Conservation (phyloP, 2,113 vertebrate species). For the Uria lomvia region DNA sequence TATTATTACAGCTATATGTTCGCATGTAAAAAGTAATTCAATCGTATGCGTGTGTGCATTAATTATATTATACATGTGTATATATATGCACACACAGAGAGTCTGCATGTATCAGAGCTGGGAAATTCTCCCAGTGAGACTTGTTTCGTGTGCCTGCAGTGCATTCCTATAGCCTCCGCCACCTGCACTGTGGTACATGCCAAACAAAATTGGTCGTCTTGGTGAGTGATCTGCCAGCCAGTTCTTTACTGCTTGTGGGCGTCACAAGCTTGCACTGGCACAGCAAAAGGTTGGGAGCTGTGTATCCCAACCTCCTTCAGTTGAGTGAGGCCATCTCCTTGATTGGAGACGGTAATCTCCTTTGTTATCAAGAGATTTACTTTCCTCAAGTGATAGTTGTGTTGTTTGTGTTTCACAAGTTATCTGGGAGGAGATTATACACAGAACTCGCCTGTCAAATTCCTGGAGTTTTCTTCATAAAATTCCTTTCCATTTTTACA, state of each 20-base stretch:
- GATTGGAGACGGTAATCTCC: background rate
- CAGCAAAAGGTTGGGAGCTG: background rate
- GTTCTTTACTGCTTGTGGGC: fast-evolving
- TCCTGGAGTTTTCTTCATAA: background rate
- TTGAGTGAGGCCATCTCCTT: background rate
- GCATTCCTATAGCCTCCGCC: background rate
- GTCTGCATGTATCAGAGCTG: background rate
- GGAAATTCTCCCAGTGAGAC: background rate
- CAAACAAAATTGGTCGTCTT: background rate
- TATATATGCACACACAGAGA: too few species aligned
- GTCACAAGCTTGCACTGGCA: background rate
- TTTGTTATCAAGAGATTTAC: background rate
- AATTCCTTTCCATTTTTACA: background rate
- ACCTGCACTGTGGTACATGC: background rate
- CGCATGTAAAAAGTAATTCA: background rate
- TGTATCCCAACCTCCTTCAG: too few species aligned
- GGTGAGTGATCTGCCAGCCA: background rate
- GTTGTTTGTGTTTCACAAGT: background rate
- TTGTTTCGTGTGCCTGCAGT: background rate
- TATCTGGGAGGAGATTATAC: background rate
- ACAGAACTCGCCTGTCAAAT: background rate
- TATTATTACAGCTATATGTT: background rate
- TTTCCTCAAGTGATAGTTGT: background rate
- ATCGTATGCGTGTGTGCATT: background rate
- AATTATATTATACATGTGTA: background rate